Evolutionary conservation across 2,888 invertebrate species (phyloP).

Genomic region (Oscheius onirici): DNA sequence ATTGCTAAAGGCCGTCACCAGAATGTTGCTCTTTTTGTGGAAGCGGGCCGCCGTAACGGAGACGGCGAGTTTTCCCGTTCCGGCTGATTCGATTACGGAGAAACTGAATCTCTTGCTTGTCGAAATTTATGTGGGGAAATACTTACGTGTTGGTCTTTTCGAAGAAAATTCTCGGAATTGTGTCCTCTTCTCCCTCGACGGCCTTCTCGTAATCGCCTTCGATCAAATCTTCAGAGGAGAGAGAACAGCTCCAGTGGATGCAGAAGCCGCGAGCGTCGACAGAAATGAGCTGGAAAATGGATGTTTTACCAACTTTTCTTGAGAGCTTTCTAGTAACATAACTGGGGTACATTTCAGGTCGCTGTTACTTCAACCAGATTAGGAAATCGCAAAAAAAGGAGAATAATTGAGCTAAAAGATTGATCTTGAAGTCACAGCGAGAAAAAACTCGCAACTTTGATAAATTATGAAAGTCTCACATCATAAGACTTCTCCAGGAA

Average conservation of each 20-base stretch:
- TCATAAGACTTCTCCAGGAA: slow-evolving; percentile 88
- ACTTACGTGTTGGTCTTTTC: slow-evolving; percentile 54
- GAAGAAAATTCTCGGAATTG: slow-evolving; percentile 36
- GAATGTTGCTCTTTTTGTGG: slow-evolving; percentile 82
- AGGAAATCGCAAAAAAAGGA: no score
- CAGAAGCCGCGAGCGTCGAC: slow-evolving; percentile 61
- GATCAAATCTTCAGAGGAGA: slow-evolving; percentile 55
- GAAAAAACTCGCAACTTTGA: no score
- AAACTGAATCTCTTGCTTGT: slow-evolving; percentile 78
- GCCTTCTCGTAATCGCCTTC: slow-evolving; percentile 37
- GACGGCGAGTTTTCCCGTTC: slow-evolving; percentile 56
- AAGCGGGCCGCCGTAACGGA: slow-evolving; percentile 84
- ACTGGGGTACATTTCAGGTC: no score
- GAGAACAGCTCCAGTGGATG: slow-evolving; percentile 58
- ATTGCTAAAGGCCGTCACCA: slow-evolving; percentile 88
- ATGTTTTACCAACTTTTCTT: no score
- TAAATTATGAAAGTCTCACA: slow-evolving; percentile 76
- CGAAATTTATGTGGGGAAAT: not conserved
- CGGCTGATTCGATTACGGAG: slow-evolving; percentile 72
- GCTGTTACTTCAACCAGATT: no score
- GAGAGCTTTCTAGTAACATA: no score
- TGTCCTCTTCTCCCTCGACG: slow-evolving; percentile 36
- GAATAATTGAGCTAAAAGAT: no score
- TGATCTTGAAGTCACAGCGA: no score
- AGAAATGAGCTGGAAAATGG: slow-evolving; percentile 61